Base-by-base conservation (phyloP, 2,888 invertebrate species). In the Keiferia lycopersicella region DNA sequence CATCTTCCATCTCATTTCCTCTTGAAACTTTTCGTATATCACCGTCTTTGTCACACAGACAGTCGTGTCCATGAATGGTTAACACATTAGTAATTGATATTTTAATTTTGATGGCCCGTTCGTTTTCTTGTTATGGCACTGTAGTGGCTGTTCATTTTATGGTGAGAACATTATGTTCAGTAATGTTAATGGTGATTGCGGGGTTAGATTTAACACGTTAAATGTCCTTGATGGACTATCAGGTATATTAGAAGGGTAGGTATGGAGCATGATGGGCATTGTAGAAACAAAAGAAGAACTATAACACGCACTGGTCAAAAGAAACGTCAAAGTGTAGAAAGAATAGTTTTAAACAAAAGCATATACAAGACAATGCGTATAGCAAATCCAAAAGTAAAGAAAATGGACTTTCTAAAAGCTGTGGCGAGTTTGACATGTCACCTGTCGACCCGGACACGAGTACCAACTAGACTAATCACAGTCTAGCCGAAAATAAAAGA, bases 31-130 rank as follows among this genome's bases (percentile, higher is more conserved):
- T 85, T 84, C 86, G 87, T 30, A 30, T 56, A 56, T 87, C 86
- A 87, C 86, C 83, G 86, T 87, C 88, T 86, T 88, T 87, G 88
- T 86, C 84, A 84, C 86, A 34, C 39, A 10, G 10, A 18, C 8
- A 20, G 51, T 8, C n/a, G 22, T 20, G 89, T 89, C 88, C 88
- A 85, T 90, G 90, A 91, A 91, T 91, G 88, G 88, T 91, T 91
- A 90, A 91, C 91, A 89, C 88, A 88, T 88, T 84, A 83, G 89
- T 91, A 91, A 91, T 91, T 91, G 90, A 91, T 91, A 91, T 90
- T 90, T 87, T 91, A 91, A 90, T 88, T 89, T 83, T 82, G 84
- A 87, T 85, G 82, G 87, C 76, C 87, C 53, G 30, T 53, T 87
- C 53, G 53, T 53, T 86, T 82, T 82, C 81, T 83, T 81, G 79